These are phyloP conservation scores for Rhyacichthys aspro DNA, from an alignment of 2,797 vertebrate genomes.

Conservation along the genomic window DNA sequence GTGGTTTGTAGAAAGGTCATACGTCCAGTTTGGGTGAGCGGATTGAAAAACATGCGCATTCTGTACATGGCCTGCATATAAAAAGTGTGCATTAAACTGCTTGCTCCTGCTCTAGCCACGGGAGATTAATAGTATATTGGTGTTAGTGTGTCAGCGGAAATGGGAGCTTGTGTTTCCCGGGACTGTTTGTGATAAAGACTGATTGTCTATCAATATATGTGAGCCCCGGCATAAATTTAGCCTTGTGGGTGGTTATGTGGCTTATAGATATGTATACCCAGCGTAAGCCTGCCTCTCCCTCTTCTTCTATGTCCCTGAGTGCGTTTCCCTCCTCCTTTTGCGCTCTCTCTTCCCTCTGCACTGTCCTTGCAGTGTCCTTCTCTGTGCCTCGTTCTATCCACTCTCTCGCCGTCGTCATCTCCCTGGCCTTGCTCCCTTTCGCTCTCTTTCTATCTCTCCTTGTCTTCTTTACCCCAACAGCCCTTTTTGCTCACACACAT, in stretches of 20 bases:
- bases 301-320: slow-evolving; percentile 59
- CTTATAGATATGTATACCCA: slow-evolving; percentile 33
- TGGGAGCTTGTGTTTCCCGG: slow-evolving; percentile 43
- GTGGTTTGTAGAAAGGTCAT: slow-evolving; percentile 1
- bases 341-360: slow-evolving; percentile 66
- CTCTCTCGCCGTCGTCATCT: slow-evolving; percentile 64
- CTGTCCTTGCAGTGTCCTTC: slow-evolving; percentile 80
- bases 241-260: slow-evolving; percentile 15
- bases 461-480: slow-evolving; percentile 32
- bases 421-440: slow-evolving; percentile 50
- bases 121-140: slow-evolving; percentile 53
- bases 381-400: slow-evolving; percentile 58
- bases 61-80: slow-evolving; percentile 8
- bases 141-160: slow-evolving; percentile 64
- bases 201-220: slow-evolving; percentile 52
- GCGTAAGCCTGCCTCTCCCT: slow-evolving; percentile 30
- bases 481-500: slow-evolving; percentile 10
- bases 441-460: slow-evolving; percentile 40
- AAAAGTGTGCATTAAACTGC: background rate
- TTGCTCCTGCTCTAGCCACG: slow-evolving; percentile 13
- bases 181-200: slow-evolving; percentile 58
- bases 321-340: slow-evolving; percentile 64
- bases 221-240: slow-evolving; percentile 40
- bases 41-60: background rate
- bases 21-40: background rate